Conservation (phyloP, 2,113 vertebrate species). For the Drymodes brunneopygia region DNA sequence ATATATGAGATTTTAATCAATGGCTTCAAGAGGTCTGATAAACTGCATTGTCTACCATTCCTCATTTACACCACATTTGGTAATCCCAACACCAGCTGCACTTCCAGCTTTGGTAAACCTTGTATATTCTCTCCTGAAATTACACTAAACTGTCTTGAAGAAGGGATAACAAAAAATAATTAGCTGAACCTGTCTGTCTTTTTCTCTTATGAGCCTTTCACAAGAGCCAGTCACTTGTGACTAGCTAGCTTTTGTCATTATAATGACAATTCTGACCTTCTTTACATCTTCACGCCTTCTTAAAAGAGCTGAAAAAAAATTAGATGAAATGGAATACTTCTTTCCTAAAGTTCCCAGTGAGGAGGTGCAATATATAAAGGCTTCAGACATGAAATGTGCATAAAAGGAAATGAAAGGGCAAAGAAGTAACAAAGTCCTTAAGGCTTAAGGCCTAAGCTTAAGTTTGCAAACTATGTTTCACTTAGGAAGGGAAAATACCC, state of each 20-base stretch:
- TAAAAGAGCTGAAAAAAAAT: not conserved
- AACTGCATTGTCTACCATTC: not conserved
- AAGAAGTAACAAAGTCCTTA: not conserved
- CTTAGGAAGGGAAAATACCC: not conserved
- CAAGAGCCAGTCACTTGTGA: not conserved
- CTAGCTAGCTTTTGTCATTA: not conserved
- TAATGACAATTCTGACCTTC: not conserved
- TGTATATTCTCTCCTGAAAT: not conserved
- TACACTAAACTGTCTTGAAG: not conserved
- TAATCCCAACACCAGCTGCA: not conserved
- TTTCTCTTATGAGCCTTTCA: not conserved
- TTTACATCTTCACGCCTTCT: not conserved
- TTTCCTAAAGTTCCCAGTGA: not conserved
- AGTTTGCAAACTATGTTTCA: not conserved
- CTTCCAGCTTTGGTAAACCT: not conserved
- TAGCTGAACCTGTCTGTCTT: not conserved
- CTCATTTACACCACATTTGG: not conserved
- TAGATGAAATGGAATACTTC: not conserved
- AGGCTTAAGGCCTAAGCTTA: not conserved
- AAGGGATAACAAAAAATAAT: not conserved
- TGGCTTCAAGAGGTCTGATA: not conserved
- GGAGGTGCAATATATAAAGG: not conserved
- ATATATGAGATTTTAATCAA: not conserved
- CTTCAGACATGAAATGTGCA: not conserved
- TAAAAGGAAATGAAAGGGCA: not conserved